phyloP scores from a whole-genome alignment of 1,140 invertebrate species.

The Drosophila insularis region DNA sequence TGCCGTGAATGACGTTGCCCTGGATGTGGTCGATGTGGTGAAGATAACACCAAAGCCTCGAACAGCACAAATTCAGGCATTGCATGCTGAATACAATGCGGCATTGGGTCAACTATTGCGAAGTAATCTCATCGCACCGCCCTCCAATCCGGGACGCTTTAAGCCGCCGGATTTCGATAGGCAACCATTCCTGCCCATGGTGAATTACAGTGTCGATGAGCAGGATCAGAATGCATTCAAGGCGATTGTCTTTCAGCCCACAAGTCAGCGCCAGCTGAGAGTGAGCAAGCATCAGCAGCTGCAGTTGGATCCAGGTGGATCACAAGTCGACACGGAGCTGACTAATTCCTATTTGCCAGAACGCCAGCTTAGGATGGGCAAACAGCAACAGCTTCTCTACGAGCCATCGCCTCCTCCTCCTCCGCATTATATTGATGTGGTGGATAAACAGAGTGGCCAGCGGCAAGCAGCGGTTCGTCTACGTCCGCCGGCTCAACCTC shows the following conservation, averaged over 20 bases:
- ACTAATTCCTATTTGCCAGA: constrained; percentile 47
- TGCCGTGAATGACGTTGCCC: constrained; percentile 45
- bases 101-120: constrained; percentile 52
- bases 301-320: constrained; percentile 1
- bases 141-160: constrained; percentile 46
- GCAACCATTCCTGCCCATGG: constrained; percentile 85
- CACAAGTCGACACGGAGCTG: constrained; percentile 19
- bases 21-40: constrained; percentile 47
- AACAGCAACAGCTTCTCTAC: constrained; percentile 46
- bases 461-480: constrained; percentile 39
- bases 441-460: constrained; percentile 35
- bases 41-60: constrained; percentile 82
- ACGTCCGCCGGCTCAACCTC: constrained; percentile 36
- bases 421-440: constrained; percentile 44
- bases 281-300: constrained; percentile 57
- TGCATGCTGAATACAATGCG: constrained; percentile 61
- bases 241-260: constrained; percentile 80
- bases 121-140: constrained; percentile 51
- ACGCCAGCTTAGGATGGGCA: constrained; percentile 52
- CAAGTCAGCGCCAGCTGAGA: constrained; percentile 47
- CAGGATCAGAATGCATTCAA: constrained; percentile 84
- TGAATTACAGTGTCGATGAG: constrained; percentile 86
- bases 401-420: constrained; percentile 24
- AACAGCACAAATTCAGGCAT: constrained; percentile 42
- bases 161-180: constrained; percentile 84